Conservation (phyloP, 2,797 vertebrate genomes). For the Delichon dasypus region DNA sequence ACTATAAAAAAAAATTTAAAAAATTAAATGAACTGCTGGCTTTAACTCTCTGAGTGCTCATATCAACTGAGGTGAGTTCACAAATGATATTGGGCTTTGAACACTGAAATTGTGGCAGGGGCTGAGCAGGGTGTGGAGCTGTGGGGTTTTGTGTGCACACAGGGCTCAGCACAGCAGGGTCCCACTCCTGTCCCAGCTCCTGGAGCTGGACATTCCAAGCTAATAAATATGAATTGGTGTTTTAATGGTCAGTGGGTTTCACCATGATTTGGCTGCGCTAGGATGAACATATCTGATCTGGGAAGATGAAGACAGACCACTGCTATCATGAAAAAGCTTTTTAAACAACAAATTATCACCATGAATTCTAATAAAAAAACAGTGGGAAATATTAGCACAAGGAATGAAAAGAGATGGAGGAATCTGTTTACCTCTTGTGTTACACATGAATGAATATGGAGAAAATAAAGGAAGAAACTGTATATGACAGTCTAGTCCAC, state of each 20-base stretch:
- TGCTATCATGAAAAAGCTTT: background rate
- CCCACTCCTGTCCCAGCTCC: background rate
- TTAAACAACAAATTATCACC: background rate
- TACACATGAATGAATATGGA: background rate
- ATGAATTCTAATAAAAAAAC: background rate
- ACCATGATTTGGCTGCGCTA: background rate
- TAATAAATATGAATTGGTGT: background rate
- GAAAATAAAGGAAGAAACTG: background rate
- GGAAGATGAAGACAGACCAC: slow-evolving; percentile 6
- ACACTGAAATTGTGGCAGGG: background rate
- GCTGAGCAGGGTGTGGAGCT: background rate
- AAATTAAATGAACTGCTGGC: background rate
- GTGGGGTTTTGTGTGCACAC: background rate
- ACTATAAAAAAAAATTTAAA: background rate
- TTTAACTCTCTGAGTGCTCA: slow-evolving; percentile 22
- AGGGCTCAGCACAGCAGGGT: background rate
- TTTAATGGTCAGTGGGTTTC: background rate
- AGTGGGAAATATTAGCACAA: background rate
- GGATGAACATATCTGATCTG: background rate
- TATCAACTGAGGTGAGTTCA: background rate
- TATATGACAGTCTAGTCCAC: background rate
- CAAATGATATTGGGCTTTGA: background rate
- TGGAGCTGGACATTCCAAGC: background rate
- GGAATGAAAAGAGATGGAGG: background rate
- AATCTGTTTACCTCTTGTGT: background rate